Conservation (phyloP, 2,113 vertebrate genomes). For the Pteronura brasiliensis region DNA sequence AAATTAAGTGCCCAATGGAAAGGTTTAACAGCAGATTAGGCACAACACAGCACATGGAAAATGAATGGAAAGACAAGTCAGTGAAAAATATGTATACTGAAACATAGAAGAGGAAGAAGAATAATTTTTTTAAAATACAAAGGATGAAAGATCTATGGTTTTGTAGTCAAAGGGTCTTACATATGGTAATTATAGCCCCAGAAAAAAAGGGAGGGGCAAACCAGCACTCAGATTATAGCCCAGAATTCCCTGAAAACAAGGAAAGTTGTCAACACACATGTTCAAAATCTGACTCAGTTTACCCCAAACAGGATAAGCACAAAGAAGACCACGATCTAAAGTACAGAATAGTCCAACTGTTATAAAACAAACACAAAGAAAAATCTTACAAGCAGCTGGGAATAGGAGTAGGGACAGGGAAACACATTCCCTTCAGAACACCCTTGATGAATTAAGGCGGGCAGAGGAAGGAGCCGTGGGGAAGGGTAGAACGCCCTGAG, state of each 20-base stretch:
- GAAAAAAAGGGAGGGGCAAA: background rate
- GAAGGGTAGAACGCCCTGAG: too few relatives aligned
- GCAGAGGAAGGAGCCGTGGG: background rate
- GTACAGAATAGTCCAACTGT: background rate
- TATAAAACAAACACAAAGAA: background rate
- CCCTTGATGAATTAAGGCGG: rapidly evolving
- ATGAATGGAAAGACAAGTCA: background rate
- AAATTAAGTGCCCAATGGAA: background rate
- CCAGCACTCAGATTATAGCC: background rate
- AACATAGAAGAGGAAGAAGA: background rate
- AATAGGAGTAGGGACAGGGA: rapidly evolving
- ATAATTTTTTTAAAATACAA: background rate
- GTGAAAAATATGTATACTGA: background rate
- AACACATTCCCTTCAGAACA: background rate
- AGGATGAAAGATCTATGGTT: background rate
- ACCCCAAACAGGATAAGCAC: background rate
- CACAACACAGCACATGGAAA: background rate
- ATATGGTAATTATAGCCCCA: background rate
- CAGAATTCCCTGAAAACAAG: background rate
- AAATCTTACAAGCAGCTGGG: background rate
- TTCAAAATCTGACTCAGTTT: background rate
- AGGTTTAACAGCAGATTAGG: background rate
- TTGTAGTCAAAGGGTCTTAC: background rate
- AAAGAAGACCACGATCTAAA: background rate
- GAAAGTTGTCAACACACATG: background rate